Base-by-base conservation (phyloP, 2,797 vertebrate species). In the Betta splendens region DNA sequence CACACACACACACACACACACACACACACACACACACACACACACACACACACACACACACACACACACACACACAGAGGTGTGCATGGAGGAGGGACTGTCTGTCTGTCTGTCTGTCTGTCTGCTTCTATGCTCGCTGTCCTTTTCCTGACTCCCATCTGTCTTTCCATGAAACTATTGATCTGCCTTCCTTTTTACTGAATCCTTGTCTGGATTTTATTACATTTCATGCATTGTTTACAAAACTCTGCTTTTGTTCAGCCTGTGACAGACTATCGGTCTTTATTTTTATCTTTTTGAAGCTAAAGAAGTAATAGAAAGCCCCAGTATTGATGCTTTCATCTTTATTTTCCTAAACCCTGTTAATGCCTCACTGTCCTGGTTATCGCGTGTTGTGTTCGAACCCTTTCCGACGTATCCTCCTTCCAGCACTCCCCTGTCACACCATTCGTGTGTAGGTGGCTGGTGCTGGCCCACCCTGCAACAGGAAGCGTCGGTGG, bases 61-160 rank as follows among this genome's bases (percentile, higher is more conserved):
- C 35, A 33, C 31, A 36, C 51, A 40, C 22, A 47, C 37, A 56
- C 22, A 42, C 58, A 53, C 54, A 51, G 40, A 60, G 9, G 55
- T 47, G 47, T 65, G 35, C 56, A 60, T 8, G 11, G 49, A 75
- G 50, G 50, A 68, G n/a, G n/a, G n/a, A 48, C 32, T 69, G 64
- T 62, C 72, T n/a, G 64, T 84, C 73, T 79, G 83, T 75, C 52
- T 77, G 62, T 40, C 28, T 31, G 57, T 69, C 73, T 75, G 50
- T 84, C 54, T 69, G 68, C 66, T 73, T 60, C 67, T 46, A 16
- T 43, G 7, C 21, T 63, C 47, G 8, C 54, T 80, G 82, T 78
- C 82, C 77, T 84, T 61, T 79, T 65, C 42, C 56, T 81, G 73
- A 83, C 79, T 84, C 46, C 53, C 39, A 66, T 73, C 56, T 16